Evolutionary conservation across 2,888 invertebrate species (phyloP).

Genomic region (Calliscelio sp.): DNA sequence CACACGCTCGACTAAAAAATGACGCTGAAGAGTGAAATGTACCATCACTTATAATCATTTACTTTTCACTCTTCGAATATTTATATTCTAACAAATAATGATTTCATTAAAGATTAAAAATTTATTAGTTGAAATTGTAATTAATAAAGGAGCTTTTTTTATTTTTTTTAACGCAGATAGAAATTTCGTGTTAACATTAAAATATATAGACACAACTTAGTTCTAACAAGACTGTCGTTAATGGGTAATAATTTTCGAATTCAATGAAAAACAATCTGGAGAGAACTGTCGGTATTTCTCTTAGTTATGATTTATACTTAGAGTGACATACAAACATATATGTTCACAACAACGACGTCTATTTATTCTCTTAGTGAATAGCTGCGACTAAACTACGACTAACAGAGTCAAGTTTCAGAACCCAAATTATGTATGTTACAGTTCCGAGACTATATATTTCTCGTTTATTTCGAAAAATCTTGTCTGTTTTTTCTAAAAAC

Average conservation of each 20-base stretch:
- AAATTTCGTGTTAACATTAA: no score
- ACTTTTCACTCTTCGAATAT: no score
- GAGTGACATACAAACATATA: slow-evolving; percentile 40
- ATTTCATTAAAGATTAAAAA: no score
- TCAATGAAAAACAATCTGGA: slow-evolving; percentile 16
- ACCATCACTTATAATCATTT: no score
- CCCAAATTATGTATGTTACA: slow-evolving; percentile 11
- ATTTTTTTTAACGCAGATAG: no score
- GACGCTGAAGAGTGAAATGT: background rate
- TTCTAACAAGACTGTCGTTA: background rate
- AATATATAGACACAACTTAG: background rate
- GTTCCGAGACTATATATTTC: slow-evolving; percentile 24
- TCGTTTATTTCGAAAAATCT: no score
- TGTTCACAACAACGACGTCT: slow-evolving; percentile 7
- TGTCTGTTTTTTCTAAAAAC: no score
- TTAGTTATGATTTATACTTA: slow-evolving; percentile 35
- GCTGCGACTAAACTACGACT: slow-evolving; percentile 17
- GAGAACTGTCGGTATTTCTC: slow-evolving; percentile 2
- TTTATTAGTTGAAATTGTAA: no score
- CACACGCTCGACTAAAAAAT: background rate
- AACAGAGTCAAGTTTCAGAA: slow-evolving; percentile 32
- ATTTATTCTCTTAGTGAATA: slow-evolving; percentile 26
- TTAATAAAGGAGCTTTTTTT: no score
- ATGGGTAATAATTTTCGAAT: slow-evolving; percentile 21
- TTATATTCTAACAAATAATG: no score